phyloP scores from a whole-genome alignment of 2,888 invertebrate genomes.

The Caenorhabditis imperialis region DNA sequence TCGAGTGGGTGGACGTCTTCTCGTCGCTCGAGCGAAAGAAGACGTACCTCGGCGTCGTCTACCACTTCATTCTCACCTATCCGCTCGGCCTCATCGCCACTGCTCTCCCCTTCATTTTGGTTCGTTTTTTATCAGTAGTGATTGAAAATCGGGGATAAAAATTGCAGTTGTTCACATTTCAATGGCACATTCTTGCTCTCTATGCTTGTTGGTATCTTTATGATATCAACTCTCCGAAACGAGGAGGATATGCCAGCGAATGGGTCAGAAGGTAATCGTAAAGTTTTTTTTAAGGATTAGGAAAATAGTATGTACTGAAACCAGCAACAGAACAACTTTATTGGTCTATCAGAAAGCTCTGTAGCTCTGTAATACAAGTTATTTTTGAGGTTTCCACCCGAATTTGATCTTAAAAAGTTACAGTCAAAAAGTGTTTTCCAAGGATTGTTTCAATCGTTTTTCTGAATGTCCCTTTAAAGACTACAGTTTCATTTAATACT shows the following conservation, averaged over 20 bases:
- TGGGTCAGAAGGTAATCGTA: constrained; percentile 61
- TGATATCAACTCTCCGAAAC: constrained; percentile 83
- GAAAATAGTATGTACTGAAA: not conserved
- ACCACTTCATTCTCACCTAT: constrained; percentile 51
- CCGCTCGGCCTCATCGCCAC: constrained; percentile 38
- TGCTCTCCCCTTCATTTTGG: constrained; percentile 41
- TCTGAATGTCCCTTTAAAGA: too few species aligned
- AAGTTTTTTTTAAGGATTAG: not conserved
- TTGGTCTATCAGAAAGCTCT: too few species aligned
- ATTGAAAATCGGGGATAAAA: not conserved
- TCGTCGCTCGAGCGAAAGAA: constrained; percentile 28
- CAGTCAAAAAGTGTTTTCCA: too few species aligned
- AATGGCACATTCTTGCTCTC: constrained; percentile 55
- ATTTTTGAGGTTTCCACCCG: too few species aligned
- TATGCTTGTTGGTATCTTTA: constrained; percentile 82
- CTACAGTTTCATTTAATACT: too few species aligned
- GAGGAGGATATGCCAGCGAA: constrained; percentile 63
- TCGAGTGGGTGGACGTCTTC: constrained; percentile 45
- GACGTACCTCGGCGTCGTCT: constrained; percentile 32
- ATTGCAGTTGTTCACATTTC: constrained; percentile 76
- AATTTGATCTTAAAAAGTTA: too few species aligned
- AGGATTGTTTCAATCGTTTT: too few species aligned
- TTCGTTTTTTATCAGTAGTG: constrained; percentile 7
- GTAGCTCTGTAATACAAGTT: too few species aligned
- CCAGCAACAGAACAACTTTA: not conserved